Evolutionary conservation across 2,113 vertebrate species (phyloP).

Genomic region (Phrynosoma blainvillii): DNA sequence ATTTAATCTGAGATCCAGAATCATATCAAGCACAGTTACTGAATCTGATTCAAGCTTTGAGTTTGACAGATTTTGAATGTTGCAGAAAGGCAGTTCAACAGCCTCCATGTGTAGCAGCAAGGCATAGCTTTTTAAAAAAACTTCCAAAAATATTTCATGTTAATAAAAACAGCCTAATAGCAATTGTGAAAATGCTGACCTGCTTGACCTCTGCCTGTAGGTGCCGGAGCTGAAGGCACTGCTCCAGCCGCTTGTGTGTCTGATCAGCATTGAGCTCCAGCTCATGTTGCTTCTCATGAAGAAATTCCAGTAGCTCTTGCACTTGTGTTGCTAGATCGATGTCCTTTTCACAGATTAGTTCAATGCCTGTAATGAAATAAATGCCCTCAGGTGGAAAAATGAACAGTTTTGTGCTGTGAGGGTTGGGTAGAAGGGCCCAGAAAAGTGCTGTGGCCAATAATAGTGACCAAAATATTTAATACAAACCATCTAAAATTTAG

Average conservation of each 20-base stretch:
- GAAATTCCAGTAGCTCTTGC: slow-evolving; percentile 96
- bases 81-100: not conserved
- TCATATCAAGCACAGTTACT: not conserved
- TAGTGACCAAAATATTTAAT: not conserved
- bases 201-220: slow-evolving; percentile 97
- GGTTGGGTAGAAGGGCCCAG: not conserved
- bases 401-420: not conserved
- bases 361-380: slow-evolving; percentile 84
- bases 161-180: not conserved
- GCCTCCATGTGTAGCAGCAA: not conserved
- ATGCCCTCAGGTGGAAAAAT: slow-evolving; percentile 32
- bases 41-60: slow-evolving; percentile 6
- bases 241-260: slow-evolving; percentile 92
- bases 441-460: not conserved
- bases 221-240: slow-evolving; percentile 93
- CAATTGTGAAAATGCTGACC: slow-evolving; percentile 75
- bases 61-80: not conserved
- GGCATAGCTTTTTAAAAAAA: too few species aligned
- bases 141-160: not conserved
- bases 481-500: too few species aligned
- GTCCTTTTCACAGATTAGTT: slow-evolving; percentile 97
- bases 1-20: slow-evolving; percentile 16
- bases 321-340: slow-evolving; percentile 96
- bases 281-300: slow-evolving; percentile 97
- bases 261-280: slow-evolving; percentile 93